phyloP scores from a whole-genome alignment of 2,888 invertebrate genomes.

The Vesta saturnalis region DNA sequence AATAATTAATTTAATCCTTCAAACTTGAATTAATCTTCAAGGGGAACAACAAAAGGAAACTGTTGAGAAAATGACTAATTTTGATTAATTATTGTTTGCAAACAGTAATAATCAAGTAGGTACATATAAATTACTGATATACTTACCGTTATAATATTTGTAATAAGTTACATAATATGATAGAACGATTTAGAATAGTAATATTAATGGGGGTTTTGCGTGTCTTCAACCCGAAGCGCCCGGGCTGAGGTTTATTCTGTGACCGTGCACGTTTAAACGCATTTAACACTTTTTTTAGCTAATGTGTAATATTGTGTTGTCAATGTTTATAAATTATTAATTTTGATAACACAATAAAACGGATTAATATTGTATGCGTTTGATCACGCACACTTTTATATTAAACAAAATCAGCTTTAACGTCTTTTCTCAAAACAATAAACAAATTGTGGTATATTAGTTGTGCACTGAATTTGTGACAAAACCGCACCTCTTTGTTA shows the following conservation, averaged over 20 bases:
- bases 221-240: slow-evolving; percentile 32
- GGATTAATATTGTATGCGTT: slow-evolving; percentile 17
- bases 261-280: slow-evolving; percentile 37
- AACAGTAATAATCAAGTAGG: background rate
- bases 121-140: slow-evolving; percentile 22
- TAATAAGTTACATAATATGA: slow-evolving; percentile 40
- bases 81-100: background rate
- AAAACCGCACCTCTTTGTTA: slow-evolving; percentile 8
- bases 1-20: background rate
- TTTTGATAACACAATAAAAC: slow-evolving; percentile 31
- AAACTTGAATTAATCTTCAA: background rate
- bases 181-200: slow-evolving; percentile 32
- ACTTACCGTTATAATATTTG: slow-evolving; percentile 34
- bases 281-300: slow-evolving; percentile 37
- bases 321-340: slow-evolving; percentile 37
- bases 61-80: background rate
- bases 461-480: background rate
- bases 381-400: slow-evolving; percentile 18
- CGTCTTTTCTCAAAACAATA: too few species aligned
- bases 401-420: too few species aligned
- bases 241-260: slow-evolving; percentile 39
- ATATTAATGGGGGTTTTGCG: slow-evolving; percentile 42
- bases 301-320: slow-evolving; percentile 34
- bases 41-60: background rate
- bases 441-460: too few species aligned